Percentiles rank a stretch among this genome's conserved stretches.
phyloP scores from a whole-genome alignment of 2,113 vertebrate genomes.

The Taurulus bubalis region DNA sequence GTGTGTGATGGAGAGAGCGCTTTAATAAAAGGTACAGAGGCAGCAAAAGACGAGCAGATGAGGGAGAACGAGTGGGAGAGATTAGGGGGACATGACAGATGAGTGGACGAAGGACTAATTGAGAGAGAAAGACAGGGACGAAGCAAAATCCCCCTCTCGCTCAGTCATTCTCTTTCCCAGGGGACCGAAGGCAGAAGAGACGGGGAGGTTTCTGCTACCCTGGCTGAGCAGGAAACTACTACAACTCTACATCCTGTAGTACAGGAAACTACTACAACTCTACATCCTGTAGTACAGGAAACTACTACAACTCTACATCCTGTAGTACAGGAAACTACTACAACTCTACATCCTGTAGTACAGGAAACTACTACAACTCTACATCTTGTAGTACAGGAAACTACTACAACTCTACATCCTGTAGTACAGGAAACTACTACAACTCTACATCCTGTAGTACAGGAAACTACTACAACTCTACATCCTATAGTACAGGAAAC shows the following conservation, averaged over 20 bases:
- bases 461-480: neutral
- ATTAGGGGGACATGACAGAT: constrained; percentile 54
- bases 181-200: constrained; percentile 7
- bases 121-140: constrained; percentile 51
- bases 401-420: neutral
- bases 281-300: too few relatives aligned
- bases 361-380: too few relatives aligned
- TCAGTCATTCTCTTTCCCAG: neutral
- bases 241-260: too few relatives aligned
- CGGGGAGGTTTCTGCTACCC: neutral
- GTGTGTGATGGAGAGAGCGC: constrained; percentile 24
- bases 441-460: neutral
- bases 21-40: constrained; percentile 53
- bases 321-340: neutral
- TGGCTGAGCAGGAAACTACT: neutral
- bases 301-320: neutral
- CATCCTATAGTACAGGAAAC: neutral
- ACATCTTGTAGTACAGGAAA: neutral
- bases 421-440: neutral
- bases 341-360: neutral
- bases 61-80: constrained; percentile 30
- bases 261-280: too few relatives aligned
- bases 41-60: constrained; percentile 41
- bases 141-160: constrained; percentile 50
- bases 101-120: constrained; percentile 52